These are phyloP conservation scores for Anas bernieri DNA, from an alignment of 2,797 vertebrate genomes.

Conservation along the genomic window DNA sequence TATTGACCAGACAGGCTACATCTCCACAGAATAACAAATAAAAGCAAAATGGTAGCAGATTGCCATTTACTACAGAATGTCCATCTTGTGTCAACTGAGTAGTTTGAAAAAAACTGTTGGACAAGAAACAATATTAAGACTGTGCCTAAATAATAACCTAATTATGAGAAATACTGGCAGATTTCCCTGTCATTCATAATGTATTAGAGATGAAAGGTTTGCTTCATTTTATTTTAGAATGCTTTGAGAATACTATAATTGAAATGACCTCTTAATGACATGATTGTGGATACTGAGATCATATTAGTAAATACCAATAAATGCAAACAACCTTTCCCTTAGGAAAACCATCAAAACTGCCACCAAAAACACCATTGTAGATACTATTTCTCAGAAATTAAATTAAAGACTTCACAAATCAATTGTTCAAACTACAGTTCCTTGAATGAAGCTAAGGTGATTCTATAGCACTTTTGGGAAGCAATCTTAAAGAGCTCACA, in stretches of 20 bases:
- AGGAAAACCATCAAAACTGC: not conserved
- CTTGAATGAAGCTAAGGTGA: not conserved
- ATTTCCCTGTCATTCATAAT: not conserved
- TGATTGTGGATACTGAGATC: not conserved
- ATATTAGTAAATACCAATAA: not conserved
- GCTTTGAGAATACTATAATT: not conserved
- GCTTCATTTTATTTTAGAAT: not conserved
- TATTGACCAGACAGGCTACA: not conserved
- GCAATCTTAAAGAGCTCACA: not conserved
- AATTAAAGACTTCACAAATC: not conserved
- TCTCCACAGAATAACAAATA: not conserved
- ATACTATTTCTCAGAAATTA: not conserved
- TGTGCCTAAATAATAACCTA: not conserved
- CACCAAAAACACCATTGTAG: not conserved
- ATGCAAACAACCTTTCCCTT: not conserved
- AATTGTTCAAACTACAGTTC: not conserved
- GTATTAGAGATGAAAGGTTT: not conserved
- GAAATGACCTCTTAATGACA: not conserved
- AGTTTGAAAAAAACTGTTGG: not conserved
- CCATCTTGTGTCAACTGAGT: not conserved
- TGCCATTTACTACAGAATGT: not conserved
- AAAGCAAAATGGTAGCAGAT: not conserved
- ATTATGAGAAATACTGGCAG: not conserved
- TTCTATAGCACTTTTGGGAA: not conserved
- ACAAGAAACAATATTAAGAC: not conserved